Conservation (phyloP, 30 jellyfish, hydroid and myxozoan genomes). For the Haliclystus octoradiatus region DNA sequence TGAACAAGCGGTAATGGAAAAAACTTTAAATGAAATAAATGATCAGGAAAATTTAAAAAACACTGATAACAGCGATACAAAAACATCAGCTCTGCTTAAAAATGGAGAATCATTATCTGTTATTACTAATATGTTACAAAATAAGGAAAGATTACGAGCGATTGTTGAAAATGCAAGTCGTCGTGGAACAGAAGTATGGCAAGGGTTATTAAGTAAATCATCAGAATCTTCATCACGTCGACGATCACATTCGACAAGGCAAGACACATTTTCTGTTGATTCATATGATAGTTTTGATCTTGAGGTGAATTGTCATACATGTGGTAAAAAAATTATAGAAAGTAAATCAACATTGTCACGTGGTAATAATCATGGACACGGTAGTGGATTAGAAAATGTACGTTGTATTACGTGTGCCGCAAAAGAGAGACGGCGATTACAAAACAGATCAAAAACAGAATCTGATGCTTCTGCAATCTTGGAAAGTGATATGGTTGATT, state of each 20-base stretch:
- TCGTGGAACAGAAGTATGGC: slow-evolving; percentile 88
- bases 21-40: background rate
- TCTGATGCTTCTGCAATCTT: slow-evolving; percentile 10
- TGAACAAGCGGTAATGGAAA: background rate
- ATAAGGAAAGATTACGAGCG: slow-evolving; percentile 82
- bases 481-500: slow-evolving; percentile 2
- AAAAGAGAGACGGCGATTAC: slow-evolving; percentile 11
- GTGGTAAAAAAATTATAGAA: slow-evolving; percentile 92
- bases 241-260: slow-evolving; percentile 29
- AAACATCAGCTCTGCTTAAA: background rate
- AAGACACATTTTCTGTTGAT: slow-evolving; percentile 16
- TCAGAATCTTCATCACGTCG: slow-evolving; percentile 3
- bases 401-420: slow-evolving; percentile 60
- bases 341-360: slow-evolving; percentile 55
- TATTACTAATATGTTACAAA: slow-evolving; percentile 62
- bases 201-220: slow-evolving; percentile 24
- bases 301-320: slow-evolving; percentile 63
- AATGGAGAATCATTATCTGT: slow-evolving; percentile 34
- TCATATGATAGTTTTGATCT: slow-evolving; percentile 62
- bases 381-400: slow-evolving; percentile 30
- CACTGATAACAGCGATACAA: background rate
- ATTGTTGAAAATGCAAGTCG: slow-evolving; percentile 89
- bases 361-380: slow-evolving; percentile 30
- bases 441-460: slow-evolving; percentile 2
- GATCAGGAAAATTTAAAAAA: background rate